Evolutionary conservation across 2,797 vertebrate genomes (phyloP).

Genomic region (Epinephelus coioides): DNA sequence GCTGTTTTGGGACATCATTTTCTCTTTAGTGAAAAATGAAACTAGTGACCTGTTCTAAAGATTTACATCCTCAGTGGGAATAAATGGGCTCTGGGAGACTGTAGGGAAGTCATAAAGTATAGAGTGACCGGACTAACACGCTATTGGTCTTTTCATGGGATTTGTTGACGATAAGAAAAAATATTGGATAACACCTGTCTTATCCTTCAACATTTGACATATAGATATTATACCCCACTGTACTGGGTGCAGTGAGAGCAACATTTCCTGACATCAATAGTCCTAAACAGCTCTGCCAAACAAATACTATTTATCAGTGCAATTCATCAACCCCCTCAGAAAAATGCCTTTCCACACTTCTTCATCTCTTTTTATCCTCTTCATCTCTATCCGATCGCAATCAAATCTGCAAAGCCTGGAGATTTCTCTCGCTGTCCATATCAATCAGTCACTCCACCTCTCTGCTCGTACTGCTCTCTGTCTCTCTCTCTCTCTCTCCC

Average conservation of each 20-base stretch:
- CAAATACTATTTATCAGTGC: conserved; percentile 50
- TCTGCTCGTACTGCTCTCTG: neutral
- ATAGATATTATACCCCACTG: neutral
- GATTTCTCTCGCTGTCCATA: conserved; percentile 56
- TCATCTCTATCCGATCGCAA: conserved; percentile 59
- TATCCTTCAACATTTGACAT: conserved; percentile 23
- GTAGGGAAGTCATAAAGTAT: neutral
- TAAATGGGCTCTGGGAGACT: neutral
- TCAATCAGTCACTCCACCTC: conserved; percentile 45
- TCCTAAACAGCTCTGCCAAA: conserved; percentile 48
- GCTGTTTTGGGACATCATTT: neutral
- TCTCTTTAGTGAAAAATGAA: neutral
- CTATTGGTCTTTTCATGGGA: neutral
- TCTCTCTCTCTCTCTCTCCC: conserved; percentile 27
- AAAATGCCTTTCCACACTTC: conserved; percentile 53
- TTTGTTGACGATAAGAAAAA: conserved; percentile 12
- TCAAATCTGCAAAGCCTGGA: conserved; percentile 45
- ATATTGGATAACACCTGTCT: neutral
- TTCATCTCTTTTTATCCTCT: conserved; percentile 57
- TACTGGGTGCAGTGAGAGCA: conserved; percentile 13
- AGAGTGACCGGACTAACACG: neutral
- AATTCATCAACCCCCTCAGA: conserved; percentile 44
- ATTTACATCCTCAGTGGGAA: neutral
- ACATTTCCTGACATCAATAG: conserved; percentile 39
- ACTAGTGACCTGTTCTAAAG: neutral